These are phyloP conservation scores for Chaetura pelagica DNA, from an alignment of 2,113 vertebrate species.

Conservation along the genomic window DNA sequence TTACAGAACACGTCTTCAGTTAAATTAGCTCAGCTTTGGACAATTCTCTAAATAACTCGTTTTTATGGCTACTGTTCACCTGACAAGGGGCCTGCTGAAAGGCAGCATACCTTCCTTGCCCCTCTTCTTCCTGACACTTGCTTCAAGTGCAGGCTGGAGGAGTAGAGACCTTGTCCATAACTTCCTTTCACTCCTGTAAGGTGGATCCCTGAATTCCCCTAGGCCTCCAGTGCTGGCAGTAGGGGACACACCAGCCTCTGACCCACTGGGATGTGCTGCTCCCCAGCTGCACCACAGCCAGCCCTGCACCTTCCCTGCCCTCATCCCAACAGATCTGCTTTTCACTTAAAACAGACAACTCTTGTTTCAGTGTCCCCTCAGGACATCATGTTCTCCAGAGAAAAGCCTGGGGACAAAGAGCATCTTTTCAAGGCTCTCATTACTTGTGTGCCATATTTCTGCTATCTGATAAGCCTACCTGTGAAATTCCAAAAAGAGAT, in stretches of 20 bases:
- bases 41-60: neutral
- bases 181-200: neutral
- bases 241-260: fast-evolving
- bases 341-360: neutral
- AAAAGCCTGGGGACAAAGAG: neutral
- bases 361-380: neutral
- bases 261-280: neutral
- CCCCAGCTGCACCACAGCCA: neutral
- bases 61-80: neutral
- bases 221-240: too few relatives aligned
- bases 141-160: neutral
- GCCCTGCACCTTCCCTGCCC: neutral
- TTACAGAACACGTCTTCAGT: neutral
- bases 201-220: neutral
- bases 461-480: neutral
- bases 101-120: neutral
- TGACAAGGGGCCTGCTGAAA: neutral
- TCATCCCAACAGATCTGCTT: neutral
- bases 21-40: neutral
- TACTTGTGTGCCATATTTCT: neutral
- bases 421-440: slow-evolving; percentile 30
- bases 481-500: slow-evolving; percentile 13
- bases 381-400: neutral
- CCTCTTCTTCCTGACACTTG: neutral
- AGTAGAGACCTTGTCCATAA: neutral